These are phyloP conservation scores for Chalcis sispes DNA, from an alignment of 2,888 invertebrate genomes.

Conservation along the genomic window DNA sequence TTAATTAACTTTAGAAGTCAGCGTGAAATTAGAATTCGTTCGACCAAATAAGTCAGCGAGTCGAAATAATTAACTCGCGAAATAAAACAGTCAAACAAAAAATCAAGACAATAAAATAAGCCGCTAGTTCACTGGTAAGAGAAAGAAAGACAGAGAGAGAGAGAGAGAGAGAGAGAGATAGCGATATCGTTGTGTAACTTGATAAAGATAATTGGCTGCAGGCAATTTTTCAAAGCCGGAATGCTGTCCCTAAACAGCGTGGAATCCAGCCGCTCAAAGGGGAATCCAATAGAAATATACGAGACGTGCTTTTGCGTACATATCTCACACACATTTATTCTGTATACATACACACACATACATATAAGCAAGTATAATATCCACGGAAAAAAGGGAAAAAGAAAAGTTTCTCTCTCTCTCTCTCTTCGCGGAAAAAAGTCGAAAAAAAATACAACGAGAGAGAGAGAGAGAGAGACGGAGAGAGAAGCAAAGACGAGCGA, in stretches of 20 bases:
- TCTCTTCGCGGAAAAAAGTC: neutral
- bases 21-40: too few relatives aligned
- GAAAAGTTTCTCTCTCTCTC: too few relatives aligned
- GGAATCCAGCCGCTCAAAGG: conserved; percentile 43
- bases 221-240: conserved; percentile 53
- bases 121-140: too few relatives aligned
- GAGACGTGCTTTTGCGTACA: conserved; percentile 19
- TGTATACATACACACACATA: neutral
- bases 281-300: conserved; percentile 51
- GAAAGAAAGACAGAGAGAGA: too few relatives aligned
- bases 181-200: conserved; percentile 49
- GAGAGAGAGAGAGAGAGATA: neutral
- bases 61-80: neutral
- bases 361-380: neutral
- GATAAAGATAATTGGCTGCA: conserved; percentile 53
- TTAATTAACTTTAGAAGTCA: too few relatives aligned
- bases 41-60: too few relatives aligned
- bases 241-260: conserved; percentile 50
- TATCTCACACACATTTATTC: too few relatives aligned
- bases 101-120: conserved; percentile 27
- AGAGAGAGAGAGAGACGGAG: neutral
- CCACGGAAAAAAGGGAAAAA: neutral
- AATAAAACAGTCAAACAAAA: conserved; percentile 18
- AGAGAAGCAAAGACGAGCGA: conserved; percentile 21
- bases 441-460: too few relatives aligned